Percentiles rank a stretch among this genome's conserved stretches.
Conservation (phyloP, 2,888 invertebrate genomes). For the Caradrina clavipalpis region DNA sequence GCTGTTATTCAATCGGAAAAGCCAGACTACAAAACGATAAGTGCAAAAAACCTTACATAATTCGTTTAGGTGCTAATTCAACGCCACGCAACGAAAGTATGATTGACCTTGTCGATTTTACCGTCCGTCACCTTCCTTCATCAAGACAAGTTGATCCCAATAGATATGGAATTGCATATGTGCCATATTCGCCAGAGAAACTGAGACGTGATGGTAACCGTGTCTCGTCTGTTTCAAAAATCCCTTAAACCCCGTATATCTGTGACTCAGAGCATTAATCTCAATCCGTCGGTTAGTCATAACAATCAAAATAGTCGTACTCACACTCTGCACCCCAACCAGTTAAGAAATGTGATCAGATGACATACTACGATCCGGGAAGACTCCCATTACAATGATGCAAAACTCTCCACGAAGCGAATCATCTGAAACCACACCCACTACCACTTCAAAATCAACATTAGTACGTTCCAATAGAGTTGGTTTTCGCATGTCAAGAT, state of each 20-base stretch:
- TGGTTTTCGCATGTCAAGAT: constrained; percentile 25
- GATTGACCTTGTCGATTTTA: background rate
- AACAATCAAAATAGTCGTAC: constrained; percentile 35
- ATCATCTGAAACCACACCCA: constrained; percentile 42
- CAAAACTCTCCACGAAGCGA: constrained; percentile 59
- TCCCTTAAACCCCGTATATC: constrained; percentile 9
- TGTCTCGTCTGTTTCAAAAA: background rate
- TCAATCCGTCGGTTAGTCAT: constrained; percentile 40
- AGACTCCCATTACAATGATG: constrained; percentile 79
- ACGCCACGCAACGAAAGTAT: background rate
- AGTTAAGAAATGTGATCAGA: constrained; percentile 65
- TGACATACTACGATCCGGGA: constrained; percentile 80
- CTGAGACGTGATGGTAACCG: background rate
- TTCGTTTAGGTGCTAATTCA: background rate
- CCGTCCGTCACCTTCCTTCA: background rate
- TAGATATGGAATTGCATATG: background rate
- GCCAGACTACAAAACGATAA: background rate
- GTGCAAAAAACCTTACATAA: background rate
- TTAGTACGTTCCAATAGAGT: background rate
- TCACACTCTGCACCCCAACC: constrained; percentile 41
- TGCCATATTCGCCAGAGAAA: background rate
- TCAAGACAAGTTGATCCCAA: constrained; percentile 13
- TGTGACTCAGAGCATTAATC: constrained; percentile 26
- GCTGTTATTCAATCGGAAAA: no score
- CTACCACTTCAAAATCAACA: constrained; percentile 35